phyloP scores from a whole-genome alignment of 1,140 invertebrate species.

The Rhynchophorus ferrugineus region DNA sequence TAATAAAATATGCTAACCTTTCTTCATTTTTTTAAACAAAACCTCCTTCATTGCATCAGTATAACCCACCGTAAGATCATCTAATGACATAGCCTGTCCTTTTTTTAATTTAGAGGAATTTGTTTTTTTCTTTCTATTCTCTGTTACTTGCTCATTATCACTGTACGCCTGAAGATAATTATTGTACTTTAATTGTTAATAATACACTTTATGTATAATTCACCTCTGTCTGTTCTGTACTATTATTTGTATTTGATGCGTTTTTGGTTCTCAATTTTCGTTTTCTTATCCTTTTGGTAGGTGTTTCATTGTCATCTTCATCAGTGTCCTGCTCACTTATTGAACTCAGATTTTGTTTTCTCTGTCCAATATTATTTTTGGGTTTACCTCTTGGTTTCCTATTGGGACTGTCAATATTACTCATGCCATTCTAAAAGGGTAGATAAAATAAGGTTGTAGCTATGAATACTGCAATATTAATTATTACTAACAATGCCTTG shows the following conservation, averaged over 20 bases:
- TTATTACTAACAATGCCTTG: too few relatives aligned
- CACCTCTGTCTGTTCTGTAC: too few relatives aligned
- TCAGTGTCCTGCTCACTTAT: too few relatives aligned
- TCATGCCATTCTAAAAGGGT: too few relatives aligned
- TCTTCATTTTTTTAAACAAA: conserved; percentile 14
- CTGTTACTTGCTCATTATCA: conserved; percentile 1
- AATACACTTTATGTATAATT: not conserved
- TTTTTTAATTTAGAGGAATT: conserved; percentile 7
- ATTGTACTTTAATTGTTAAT: not conserved
- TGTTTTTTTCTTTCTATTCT: not conserved
- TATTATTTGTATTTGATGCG: too few relatives aligned
- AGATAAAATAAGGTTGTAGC: too few relatives aligned
- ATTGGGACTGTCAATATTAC: too few relatives aligned
- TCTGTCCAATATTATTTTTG: not conserved
- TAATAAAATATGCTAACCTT: too few relatives aligned
- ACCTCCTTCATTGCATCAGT: conserved; percentile 29
- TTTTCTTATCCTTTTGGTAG: too few relatives aligned
- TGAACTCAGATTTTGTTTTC: not conserved
- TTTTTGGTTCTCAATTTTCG: too few relatives aligned
- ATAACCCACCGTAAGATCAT: conserved; percentile 13
- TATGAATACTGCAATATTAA: too few relatives aligned
- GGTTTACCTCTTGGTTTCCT: not conserved
- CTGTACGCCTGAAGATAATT: not conserved
- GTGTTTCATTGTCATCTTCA: too few relatives aligned
- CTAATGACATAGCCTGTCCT: not conserved